These are phyloP conservation scores for Orthonevra nobilis DNA, from an alignment of 2,888 invertebrate genomes.

Conservation along the genomic window DNA sequence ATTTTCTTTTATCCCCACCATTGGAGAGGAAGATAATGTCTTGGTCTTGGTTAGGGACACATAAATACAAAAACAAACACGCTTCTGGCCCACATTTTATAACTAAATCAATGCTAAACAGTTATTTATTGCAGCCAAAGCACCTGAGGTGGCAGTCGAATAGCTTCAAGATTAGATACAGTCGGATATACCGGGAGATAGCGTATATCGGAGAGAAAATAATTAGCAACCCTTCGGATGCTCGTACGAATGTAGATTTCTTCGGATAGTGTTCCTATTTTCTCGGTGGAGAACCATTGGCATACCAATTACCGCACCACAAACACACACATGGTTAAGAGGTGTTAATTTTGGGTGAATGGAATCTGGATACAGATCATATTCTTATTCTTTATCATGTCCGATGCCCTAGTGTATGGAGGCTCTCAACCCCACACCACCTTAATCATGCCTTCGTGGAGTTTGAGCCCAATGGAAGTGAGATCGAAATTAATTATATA, in stretches of 20 bases:
- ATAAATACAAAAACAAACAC: conserved; percentile 39
- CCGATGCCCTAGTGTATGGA: conserved; percentile 44
- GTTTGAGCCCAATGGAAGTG: conserved; percentile 28
- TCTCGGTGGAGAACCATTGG: conserved; percentile 10
- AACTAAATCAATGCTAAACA: conserved; percentile 61
- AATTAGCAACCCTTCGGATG: conserved; percentile 59
- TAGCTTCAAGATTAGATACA: too few species aligned
- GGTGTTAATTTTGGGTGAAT: conserved; percentile 64
- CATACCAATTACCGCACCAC: conserved; percentile 44
- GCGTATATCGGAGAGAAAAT: conserved; percentile 32
- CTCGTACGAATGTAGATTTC: background rate
- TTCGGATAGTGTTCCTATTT: background rate
- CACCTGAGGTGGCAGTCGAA: too few species aligned
- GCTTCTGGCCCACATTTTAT: conserved; percentile 55
- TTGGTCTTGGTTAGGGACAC: background rate
- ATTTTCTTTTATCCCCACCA: conserved; percentile 8
- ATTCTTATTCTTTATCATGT: conserved; percentile 2
- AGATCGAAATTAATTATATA: conserved; percentile 69
- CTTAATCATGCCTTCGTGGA: too few species aligned
- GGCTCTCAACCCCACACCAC: conserved; percentile 1
- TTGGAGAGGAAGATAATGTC: too few species aligned
- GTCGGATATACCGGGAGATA: conserved; percentile 20
- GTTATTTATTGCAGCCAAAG: conserved; percentile 17
- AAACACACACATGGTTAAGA: conserved; percentile 5
- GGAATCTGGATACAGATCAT: conserved; percentile 60